Base-by-base conservation (phyloP, 2,113 vertebrate species). In the Nesoenas mayeri region DNA sequence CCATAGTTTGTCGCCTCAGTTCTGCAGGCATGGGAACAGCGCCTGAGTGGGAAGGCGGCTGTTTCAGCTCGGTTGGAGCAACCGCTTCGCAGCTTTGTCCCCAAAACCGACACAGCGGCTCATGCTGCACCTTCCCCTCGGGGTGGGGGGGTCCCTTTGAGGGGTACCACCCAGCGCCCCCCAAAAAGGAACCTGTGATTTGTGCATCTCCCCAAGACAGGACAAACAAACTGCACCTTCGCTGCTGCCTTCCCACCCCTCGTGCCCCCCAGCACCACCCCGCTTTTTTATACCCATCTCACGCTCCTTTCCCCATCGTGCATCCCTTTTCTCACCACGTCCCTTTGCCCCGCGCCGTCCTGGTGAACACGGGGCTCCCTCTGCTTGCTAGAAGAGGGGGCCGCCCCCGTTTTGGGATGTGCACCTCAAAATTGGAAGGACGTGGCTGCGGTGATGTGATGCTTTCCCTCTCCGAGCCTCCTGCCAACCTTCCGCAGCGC, bases 41-140 rank as follows among this genome's bases (percentile, higher is more conserved):
- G 84, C 64, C 78, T 50, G 57, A 79, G 79, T 71, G 93, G 93
- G 88, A 75, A 65, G 71, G 81, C 7, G 54, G 74, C 58, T 79
- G 31, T 3, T 44, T 6, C 34, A 44, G 47, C 38, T 82, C 6
- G 2, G 24, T 73, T 79, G 26, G 4, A 65, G 29, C 58, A 60
- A n/a, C 10, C 69, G 24, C 62, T 82, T 69, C 10, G 5, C 86
- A 92, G 85, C 77, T 82, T 44, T 81, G 66, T 64, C 75, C 73
- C 60, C 3, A 1, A 5, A 7, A 72, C 77, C 5, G 1, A 8
- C 50, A 20, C 34, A 51, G 62, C 7, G 1, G 40, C 38, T 50
- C 25, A 1, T 26, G 42, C 78, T 17, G n/a, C 51, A 3, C 85
- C 34, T 25, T 71, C 79, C 40, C 85, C 17, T 60, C 57, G 40